Conservation (phyloP, 2,888 invertebrate species). For the Drosophila diplacantha region DNA sequence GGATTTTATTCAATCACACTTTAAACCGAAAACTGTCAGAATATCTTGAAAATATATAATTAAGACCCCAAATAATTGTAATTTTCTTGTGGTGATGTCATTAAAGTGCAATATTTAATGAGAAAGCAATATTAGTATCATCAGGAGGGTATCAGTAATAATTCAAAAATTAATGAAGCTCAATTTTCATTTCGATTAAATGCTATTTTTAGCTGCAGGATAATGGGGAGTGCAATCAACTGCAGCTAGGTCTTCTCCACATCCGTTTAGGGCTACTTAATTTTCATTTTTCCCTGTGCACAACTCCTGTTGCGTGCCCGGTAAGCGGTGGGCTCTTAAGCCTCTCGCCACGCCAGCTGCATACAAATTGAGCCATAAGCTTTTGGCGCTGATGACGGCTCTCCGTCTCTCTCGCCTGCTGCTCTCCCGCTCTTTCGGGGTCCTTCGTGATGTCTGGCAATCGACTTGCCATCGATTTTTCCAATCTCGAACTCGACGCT, state of each 20-base stretch:
- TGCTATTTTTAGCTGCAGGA: background rate
- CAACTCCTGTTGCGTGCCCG: constrained; percentile 27
- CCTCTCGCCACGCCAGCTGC: constrained; percentile 58
- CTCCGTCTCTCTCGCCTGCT: constrained; percentile 10
- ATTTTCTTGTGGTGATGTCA: background rate
- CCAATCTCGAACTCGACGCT: constrained; percentile 32
- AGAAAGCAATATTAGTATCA: background rate
- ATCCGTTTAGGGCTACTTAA: constrained; percentile 14
- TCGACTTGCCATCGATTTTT: constrained; percentile 60
- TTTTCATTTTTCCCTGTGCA: constrained; percentile 23
- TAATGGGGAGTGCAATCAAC: constrained; percentile 4
- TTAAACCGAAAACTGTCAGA: background rate
- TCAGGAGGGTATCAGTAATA: background rate
- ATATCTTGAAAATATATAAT: background rate
- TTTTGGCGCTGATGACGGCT: constrained; percentile 47
- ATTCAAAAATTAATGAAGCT: background rate
- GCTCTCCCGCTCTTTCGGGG: constrained; percentile 4
- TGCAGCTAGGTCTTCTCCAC: constrained; percentile 3
- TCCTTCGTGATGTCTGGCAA: constrained; percentile 40
- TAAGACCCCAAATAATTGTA: background rate
- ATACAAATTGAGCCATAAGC: constrained; percentile 72
- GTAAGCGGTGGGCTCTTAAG: constrained; percentile 48
- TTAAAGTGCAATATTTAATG: background rate
- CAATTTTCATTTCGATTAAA: background rate
- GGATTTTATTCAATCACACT: background rate